Conservation (phyloP, 2,113 vertebrate species). For the Atherinomorus stipes region DNA sequence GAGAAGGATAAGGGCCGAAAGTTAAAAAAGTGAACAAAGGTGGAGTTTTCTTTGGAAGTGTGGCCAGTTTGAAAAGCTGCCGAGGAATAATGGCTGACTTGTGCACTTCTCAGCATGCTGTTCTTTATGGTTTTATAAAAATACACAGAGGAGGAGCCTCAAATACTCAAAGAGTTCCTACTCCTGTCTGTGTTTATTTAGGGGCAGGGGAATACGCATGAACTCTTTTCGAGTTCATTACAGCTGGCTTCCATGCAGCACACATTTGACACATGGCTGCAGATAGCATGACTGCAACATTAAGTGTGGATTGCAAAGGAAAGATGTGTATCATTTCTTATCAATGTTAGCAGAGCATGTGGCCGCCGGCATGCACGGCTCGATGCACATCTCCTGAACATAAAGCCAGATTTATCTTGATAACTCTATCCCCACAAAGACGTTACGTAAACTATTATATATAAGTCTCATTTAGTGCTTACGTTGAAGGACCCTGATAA, state of each 20-base stretch:
- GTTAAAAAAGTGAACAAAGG: slow-evolving; percentile 53
- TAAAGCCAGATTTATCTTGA: slow-evolving; percentile 1
- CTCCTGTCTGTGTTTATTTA: slow-evolving; percentile 67
- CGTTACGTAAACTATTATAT: neutral
- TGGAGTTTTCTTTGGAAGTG: slow-evolving; percentile 51
- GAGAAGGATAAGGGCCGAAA: slow-evolving; percentile 40
- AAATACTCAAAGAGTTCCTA: slow-evolving; percentile 57
- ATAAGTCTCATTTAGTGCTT: neutral
- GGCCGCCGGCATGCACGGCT: neutral
- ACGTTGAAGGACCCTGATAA: neutral
- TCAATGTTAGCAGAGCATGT: slow-evolving; percentile 30
- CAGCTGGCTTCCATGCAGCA: slow-evolving; percentile 32
- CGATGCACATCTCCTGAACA: neutral
- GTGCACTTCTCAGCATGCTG: slow-evolving; percentile 59
- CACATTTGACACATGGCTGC: slow-evolving; percentile 46
- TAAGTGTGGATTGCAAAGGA: slow-evolving; percentile 27
- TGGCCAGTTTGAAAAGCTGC: slow-evolving; percentile 44
- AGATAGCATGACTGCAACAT: slow-evolving; percentile 26
- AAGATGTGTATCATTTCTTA: slow-evolving; percentile 26
- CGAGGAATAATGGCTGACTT: slow-evolving; percentile 72
- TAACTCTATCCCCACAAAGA: slow-evolving; percentile 1
- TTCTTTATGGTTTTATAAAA: slow-evolving; percentile 75
- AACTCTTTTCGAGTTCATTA: slow-evolving; percentile 51
- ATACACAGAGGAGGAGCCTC: slow-evolving; percentile 70
- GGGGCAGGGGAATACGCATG: slow-evolving; percentile 38